These are phyloP conservation scores for Donacobius atricapilla DNA, from an alignment of 2,113 vertebrate species.

Conservation along the genomic window DNA sequence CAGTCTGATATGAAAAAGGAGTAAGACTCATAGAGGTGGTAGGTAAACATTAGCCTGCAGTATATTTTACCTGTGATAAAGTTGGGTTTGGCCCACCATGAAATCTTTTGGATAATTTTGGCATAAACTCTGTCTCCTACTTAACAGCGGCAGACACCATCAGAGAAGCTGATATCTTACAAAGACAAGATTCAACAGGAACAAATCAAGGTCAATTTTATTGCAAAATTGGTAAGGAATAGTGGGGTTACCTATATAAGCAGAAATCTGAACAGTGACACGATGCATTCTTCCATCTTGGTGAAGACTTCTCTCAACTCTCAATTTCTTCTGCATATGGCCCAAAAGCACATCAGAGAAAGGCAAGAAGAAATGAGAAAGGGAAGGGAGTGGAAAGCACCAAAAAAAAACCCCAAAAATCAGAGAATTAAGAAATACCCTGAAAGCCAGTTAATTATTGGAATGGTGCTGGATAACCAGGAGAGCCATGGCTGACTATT, in stretches of 20 bases:
- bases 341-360: not conserved
- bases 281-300: not conserved
- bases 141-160: not conserved
- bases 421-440: not conserved
- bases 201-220: not conserved
- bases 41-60: not conserved
- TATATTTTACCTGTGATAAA: not conserved
- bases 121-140: not conserved
- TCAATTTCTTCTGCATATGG: not conserved
- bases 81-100: not conserved
- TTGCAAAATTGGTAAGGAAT: not conserved
- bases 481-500: not conserved
- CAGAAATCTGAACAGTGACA: not conserved
- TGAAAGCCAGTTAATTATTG: not conserved
- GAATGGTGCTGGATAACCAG: not conserved
- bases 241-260: not conserved
- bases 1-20: not conserved
- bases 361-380: not conserved
- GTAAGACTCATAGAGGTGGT: not conserved
- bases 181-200: not conserved
- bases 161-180: not conserved
- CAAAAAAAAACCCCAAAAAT: fast-evolving
- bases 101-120: not conserved
- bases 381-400: fast-evolving
- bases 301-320: not conserved